Base-by-base conservation (phyloP, 2,113 vertebrate genomes). In the Mustela lutreola region DNA sequence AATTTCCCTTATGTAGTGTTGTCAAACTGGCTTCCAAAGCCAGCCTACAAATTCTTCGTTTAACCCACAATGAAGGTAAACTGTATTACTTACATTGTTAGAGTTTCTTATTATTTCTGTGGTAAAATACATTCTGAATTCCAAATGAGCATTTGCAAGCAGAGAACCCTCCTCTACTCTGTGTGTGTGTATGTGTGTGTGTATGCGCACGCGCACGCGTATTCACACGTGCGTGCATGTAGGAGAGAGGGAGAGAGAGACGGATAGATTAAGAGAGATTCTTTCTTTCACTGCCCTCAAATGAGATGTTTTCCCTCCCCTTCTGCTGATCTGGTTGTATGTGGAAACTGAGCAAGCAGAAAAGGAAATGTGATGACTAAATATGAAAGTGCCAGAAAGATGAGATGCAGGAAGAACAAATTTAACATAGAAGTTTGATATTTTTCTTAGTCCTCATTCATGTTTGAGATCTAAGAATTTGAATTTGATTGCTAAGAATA, bases 361-460 rank as follows among this genome's bases (percentile, higher is more conserved):
- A 89, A 33, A 80, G 83, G 65, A 93, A 95, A 42, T 79, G 24
- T 18, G 31, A 89, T 86, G 79, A 89, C 71, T 92, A 88, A 84
- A 85, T 67, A 75, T 76, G 87, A 94, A 97, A 93, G 45, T 79
- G 42, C 48, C 42, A 87, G 80, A 78, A 89, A 89, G 83, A 92
- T 42, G n/a, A 83, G 89, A 85, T 26, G 53, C 53, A 83, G 67
- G 86, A 92, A 89, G 45, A 76, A 67, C 24, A 58, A 62, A 84
- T 36, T n/a, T 60, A 87, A 82, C 50, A 73, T 45, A 45, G 56
- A 97, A 58, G 53, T 76, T 82, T 56, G 39, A 18, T 73, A 63
- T 85, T 93, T 94, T 96, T 89, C 73, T 96, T 81, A 81, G 42
- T 87, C 48, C 16, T 94, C 76, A 95, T 75, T 97, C 76, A 96